Base-by-base conservation (phyloP, 2,888 invertebrate genomes). In the Notocelia uddmanniana region DNA sequence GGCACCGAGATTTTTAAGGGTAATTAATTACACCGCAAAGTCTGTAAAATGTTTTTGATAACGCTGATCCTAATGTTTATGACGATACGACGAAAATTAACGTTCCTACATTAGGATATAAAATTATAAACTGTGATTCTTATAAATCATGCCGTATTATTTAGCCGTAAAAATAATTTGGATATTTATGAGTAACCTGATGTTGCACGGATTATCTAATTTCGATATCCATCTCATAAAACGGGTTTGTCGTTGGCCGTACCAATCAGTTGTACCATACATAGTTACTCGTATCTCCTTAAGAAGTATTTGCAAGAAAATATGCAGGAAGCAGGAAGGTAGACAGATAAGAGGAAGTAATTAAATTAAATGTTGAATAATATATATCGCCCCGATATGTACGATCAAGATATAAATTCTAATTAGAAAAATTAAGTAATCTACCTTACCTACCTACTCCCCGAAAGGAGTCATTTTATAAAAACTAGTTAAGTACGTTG, bases 261-360 rank as follows among this genome's bases (percentile, higher is more conserved):
- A 62, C 41, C 64, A 66, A 64, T 67, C 67, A 71, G 45, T 60
- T 66, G 31, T 45, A 13, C 71, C 71, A 60, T 67, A 71, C 59
- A 66, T 45, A 71, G 71, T 34, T 21, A 45, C 52, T 54, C 21
- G 52, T 63, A 48, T 64, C 26, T 21, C 66, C 54, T 67, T 67
- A 59, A 67, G 21, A 55, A 21, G 19, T 19, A 55, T 37, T 26
- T 52, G 52, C 15, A 54, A 59, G 26, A 54, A 67, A 67, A 31
- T 18, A 54, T 59, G 15, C 52, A 70, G 70, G 57, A 52, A 64
- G 41, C 41, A 41, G 45, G 60, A 62, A 69, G 45, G 26, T 10
- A 21, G 54, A 60, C 52, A 45, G 8, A 18, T 34, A 41, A 62
- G 54, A 8, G 52, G 48, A 26, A 18, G 2, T 26, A 55, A 69